Evolutionary conservation across 30 jellyfish, hydroid and myxozoan species (phyloP).

Genomic region (Pseudorhiza aurosa): DNA sequence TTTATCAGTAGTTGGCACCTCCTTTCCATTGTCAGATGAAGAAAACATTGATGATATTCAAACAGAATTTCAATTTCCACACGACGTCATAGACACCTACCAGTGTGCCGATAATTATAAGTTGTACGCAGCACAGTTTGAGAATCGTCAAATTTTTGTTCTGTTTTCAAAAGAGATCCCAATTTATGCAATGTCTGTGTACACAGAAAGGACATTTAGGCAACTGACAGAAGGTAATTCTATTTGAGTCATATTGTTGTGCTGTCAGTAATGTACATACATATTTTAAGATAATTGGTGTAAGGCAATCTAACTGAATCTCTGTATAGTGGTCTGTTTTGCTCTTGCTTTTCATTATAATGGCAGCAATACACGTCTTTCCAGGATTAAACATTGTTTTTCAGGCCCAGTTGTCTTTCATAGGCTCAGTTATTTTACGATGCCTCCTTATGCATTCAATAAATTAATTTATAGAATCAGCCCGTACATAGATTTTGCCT

Average conservation of each 20-base stretch:
- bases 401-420: too few species aligned
- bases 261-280: too few species aligned
- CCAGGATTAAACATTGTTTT: too few species aligned
- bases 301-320: too few species aligned
- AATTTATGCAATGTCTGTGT: conserved; percentile 70
- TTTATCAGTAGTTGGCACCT: conserved; percentile 61
- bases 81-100: conserved; percentile 79
- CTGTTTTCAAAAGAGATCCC: conserved; percentile 83
- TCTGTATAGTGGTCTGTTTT: too few species aligned
- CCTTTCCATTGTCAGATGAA: conserved; percentile 29
- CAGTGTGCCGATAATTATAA: conserved; percentile 62
- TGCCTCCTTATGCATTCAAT: too few species aligned
- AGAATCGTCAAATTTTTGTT: conserved; percentile 70
- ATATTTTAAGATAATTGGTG: too few species aligned
- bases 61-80: conserved; percentile 11
- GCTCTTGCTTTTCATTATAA: too few species aligned
- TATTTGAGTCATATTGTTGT: not conserved
- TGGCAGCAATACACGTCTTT: too few species aligned
- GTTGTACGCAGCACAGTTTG: conserved; percentile 78
- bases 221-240: conserved; percentile 29
- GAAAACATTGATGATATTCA: conserved; percentile 27
- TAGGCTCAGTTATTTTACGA: too few species aligned
- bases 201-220: conserved; percentile 56
- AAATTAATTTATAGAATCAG: too few species aligned
- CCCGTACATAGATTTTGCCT: too few species aligned